A percentile compares a stretch with the other conserved stretches of the same genome.
These are phyloP conservation scores for Cordilura impudica DNA, from an alignment of 2,888 invertebrate genomes.

Conservation along the genomic window DNA sequence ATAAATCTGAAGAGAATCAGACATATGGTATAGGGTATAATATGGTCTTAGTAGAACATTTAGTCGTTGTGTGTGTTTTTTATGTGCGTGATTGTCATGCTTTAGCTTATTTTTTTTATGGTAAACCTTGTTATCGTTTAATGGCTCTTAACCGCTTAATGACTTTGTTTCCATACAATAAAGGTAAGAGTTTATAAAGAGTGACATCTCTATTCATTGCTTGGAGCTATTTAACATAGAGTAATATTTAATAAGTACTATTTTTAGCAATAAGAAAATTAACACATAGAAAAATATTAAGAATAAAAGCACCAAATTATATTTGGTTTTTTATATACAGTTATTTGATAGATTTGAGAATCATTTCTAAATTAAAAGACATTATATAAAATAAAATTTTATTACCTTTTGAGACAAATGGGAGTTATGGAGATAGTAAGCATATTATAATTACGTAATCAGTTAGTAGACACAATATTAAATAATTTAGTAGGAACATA, in stretches of 20 bases:
- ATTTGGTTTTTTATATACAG: too few species aligned
- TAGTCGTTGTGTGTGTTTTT: constrained; percentile 4
- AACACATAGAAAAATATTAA: too few species aligned
- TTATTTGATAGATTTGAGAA: too few species aligned
- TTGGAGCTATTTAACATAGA: not conserved
- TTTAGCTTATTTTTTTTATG: constrained; percentile 33
- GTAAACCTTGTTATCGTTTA: constrained; percentile 47
- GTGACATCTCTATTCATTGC: constrained; percentile 29
- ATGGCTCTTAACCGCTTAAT: constrained; percentile 55
- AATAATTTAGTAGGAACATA: too few species aligned
- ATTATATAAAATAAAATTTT: too few species aligned
- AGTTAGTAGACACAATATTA: too few species aligned
- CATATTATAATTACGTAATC: too few species aligned
- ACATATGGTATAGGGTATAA: not conserved
- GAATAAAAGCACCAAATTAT: too few species aligned
- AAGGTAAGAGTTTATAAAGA: constrained; percentile 6
- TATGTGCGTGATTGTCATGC: constrained; percentile 35
- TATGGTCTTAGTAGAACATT: not conserved
- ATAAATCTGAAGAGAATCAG: not conserved
- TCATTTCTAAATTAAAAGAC: too few species aligned
- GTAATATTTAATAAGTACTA: not conserved
- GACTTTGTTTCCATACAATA: constrained; percentile 29
- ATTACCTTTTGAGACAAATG: too few species aligned
- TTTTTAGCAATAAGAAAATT: too few species aligned
- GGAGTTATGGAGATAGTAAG: too few species aligned